Conservation (phyloP, 2,113 vertebrate species). For the Odontesthes bonariensis region DNA sequence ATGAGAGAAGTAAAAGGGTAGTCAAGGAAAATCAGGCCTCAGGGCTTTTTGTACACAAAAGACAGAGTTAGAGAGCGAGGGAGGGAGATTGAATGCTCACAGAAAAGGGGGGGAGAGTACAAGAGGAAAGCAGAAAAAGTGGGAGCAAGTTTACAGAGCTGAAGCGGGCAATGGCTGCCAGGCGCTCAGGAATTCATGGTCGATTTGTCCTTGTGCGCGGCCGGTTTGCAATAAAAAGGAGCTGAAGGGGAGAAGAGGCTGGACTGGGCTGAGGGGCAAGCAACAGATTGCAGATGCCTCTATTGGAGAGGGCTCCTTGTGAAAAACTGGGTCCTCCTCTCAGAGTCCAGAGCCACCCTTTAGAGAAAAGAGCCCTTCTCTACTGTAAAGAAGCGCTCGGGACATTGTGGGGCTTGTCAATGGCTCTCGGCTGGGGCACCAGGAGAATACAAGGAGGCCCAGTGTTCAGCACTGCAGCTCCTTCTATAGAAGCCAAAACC, state of each 20-base stretch:
- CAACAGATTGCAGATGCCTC: constrained; percentile 82
- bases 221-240: constrained; percentile 71
- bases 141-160: constrained; percentile 58
- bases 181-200: constrained; percentile 78
- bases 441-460: constrained; percentile 78
- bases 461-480: constrained; percentile 73
- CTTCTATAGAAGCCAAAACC: constrained; percentile 72
- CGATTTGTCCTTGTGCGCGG: constrained; percentile 78
- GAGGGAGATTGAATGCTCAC: constrained; percentile 61
- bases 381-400: constrained; percentile 78
- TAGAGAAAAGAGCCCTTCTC: constrained; percentile 79
- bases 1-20: constrained; percentile 61
- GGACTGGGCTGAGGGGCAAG: constrained; percentile 59
- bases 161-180: constrained; percentile 68
- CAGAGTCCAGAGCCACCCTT: constrained; percentile 66
- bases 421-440: constrained; percentile 73
- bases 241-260: constrained; percentile 64
- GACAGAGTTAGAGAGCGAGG: constrained; percentile 57
- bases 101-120: constrained; percentile 18
- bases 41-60: constrained; percentile 49
- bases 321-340: constrained; percentile 69
- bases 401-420: constrained; percentile 80
- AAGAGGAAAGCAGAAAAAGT: constrained; percentile 48
- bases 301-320: constrained; percentile 73
- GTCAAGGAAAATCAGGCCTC: constrained; percentile 51